These are phyloP conservation scores for Macrostomum cliftonense DNA, from an alignment of 2,888 invertebrate species.

Conservation along the genomic window DNA sequence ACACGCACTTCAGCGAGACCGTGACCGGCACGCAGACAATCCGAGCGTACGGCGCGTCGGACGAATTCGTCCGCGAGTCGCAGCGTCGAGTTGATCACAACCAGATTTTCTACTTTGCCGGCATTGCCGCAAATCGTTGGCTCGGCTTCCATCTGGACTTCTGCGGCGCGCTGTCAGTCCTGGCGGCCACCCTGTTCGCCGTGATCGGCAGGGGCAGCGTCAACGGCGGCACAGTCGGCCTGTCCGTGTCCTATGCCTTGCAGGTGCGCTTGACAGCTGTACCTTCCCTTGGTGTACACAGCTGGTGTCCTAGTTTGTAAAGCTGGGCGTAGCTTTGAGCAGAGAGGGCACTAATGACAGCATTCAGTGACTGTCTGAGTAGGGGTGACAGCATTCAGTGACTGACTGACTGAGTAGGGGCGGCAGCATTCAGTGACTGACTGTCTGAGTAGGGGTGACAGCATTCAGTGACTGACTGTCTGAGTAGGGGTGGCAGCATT, in stretches of 20 bases:
- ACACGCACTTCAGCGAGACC: slow-evolving; percentile 79
- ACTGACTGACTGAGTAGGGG: too few species aligned
- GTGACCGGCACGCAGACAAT: slow-evolving; percentile 52
- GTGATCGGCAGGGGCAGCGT: slow-evolving; percentile 50
- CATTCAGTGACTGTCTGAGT: too few species aligned
- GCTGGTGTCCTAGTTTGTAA: too few species aligned
- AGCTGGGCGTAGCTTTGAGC: too few species aligned
- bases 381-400: too few species aligned
- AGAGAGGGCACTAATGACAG: too few species aligned
- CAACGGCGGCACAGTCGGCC: slow-evolving; percentile 44
- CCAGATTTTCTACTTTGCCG: slow-evolving; percentile 70
- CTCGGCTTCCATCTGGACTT: slow-evolving; percentile 72
- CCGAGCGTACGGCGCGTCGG: slow-evolving; percentile 57
- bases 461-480: too few species aligned
- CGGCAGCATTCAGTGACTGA: too few species aligned
- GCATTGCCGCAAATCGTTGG: slow-evolving; percentile 74
- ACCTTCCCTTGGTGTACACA: too few species aligned
- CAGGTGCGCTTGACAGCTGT: too few species aligned
- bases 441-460: too few species aligned
- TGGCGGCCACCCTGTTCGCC: slow-evolving; percentile 72
- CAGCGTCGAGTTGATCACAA: slow-evolving; percentile 75
- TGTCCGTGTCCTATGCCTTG: slow-evolving; percentile 34
- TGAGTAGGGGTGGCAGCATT: too few species aligned
- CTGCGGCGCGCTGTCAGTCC: slow-evolving; percentile 75
- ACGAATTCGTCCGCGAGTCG: slow-evolving; percentile 63